Conservation (phyloP, 1,140 invertebrate genomes). For the Venustaconcha ellipsiformis region DNA sequence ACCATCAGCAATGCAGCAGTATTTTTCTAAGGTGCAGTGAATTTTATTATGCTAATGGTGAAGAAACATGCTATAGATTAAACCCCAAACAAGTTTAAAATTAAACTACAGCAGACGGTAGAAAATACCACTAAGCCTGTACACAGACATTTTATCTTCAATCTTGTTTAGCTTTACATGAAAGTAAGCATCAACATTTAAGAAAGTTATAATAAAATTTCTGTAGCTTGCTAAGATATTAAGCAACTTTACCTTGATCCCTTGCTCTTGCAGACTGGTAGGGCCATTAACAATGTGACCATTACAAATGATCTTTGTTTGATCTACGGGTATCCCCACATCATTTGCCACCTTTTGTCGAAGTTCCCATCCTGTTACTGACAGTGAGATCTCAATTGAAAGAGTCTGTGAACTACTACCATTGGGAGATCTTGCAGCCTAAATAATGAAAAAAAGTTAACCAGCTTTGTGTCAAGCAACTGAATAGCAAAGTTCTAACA, state of each 20-base stretch:
- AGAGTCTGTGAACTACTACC: not conserved
- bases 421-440: not conserved
- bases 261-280: constrained; percentile 72
- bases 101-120: not conserved
- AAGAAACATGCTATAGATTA: too few relatives aligned
- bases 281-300: constrained; percentile 76
- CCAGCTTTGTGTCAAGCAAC: not conserved
- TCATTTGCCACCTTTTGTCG: constrained; percentile 72
- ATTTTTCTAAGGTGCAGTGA: too few relatives aligned
- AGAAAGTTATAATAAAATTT: not conserved
- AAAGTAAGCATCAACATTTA: not conserved
- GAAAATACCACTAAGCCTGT: not conserved
- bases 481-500: not conserved
- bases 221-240: not conserved
- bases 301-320: constrained; percentile 78
- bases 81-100: too few relatives aligned
- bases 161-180: not conserved
- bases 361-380: constrained; percentile 71
- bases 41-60: too few relatives aligned
- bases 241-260: constrained; percentile 67
- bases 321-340: constrained; percentile 67
- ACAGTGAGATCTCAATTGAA: constrained; percentile 44
- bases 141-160: not conserved
- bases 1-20: too few relatives aligned
- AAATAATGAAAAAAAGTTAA: not conserved